Conservation (phyloP, 2,113 vertebrate species). For the Amphiprion percula region DNA sequence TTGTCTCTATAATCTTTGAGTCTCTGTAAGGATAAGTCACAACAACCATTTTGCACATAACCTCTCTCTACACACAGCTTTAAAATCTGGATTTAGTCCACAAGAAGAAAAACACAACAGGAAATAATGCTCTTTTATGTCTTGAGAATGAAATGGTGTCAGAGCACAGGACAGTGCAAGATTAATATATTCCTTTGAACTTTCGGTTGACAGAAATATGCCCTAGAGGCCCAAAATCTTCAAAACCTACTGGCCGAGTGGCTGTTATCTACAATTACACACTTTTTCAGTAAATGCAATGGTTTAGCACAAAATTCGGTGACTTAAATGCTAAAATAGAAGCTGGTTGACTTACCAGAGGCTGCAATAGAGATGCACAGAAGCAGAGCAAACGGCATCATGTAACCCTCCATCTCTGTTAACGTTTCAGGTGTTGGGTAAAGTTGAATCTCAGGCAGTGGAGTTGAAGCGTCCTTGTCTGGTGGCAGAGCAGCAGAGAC, state of each 20-base stretch:
- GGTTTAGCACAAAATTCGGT: background rate
- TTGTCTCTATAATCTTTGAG: constrained; percentile 2
- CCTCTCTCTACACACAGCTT: background rate
- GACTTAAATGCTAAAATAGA: background rate
- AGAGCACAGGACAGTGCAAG: constrained; percentile 4
- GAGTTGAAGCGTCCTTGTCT: constrained; percentile 52
- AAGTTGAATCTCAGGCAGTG: constrained; percentile 23
- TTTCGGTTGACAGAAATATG: constrained; percentile 24
- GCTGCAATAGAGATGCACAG: constrained; percentile 63
- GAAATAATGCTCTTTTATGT: constrained; percentile 17
- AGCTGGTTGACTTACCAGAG: constrained; percentile 71
- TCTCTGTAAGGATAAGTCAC: constrained; percentile 8
- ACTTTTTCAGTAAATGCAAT: constrained; percentile 13
- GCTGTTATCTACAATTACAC: background rate
- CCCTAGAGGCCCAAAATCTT: constrained; percentile 3
- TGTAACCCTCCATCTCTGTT: constrained; percentile 72
- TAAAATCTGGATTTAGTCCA: constrained; percentile 4
- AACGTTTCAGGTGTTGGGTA: constrained; percentile 19
- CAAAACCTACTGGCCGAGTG: background rate
- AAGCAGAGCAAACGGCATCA: constrained; percentile 54
- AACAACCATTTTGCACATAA: constrained; percentile 21
- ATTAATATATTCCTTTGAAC: constrained; percentile 44
- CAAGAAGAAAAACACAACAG: background rate
- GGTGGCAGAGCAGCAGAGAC: constrained; percentile 47
- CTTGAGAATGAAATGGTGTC: constrained; percentile 12